These are phyloP conservation scores for Casuarius casuarius DNA, from an alignment of 2,113 vertebrate species.

Conservation along the genomic window DNA sequence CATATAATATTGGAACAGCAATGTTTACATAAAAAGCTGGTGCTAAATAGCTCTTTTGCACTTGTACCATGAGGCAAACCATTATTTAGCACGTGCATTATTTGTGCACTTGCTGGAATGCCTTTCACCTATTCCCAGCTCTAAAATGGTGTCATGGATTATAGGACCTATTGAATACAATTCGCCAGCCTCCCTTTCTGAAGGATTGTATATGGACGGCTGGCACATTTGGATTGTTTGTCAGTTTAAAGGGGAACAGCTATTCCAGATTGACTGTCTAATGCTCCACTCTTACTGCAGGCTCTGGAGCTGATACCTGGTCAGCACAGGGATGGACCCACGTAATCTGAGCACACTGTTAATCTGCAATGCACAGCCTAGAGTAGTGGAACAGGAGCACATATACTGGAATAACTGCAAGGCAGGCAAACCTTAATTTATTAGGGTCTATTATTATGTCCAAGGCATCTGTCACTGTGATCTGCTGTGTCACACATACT, in stretches of 20 bases:
- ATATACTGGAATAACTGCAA: not conserved
- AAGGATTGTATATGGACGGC: not conserved
- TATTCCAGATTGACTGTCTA: not conserved
- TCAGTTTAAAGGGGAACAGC: not conserved
- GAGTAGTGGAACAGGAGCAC: not conserved
- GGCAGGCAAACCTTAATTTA: not conserved
- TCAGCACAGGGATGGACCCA: fast-evolving
- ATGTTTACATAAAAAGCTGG: not conserved
- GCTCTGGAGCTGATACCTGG: not conserved
- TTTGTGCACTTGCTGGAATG: not conserved
- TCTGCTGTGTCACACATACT: not conserved
- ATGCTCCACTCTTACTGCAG: not conserved
- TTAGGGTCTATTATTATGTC: not conserved
- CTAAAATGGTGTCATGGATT: not conserved
- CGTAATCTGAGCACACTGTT: not conserved
- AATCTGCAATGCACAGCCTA: not conserved
- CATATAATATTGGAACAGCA: not conserved
- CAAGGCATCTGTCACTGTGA: not conserved
- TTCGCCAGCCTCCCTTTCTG: fast-evolving
- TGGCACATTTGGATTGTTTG: not conserved
- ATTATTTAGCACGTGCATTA: not conserved
- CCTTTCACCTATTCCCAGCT: not conserved
- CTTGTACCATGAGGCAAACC: not conserved
- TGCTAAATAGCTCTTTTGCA: not conserved
- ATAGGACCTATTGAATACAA: not conserved